phyloP scores from a whole-genome alignment of 1,140 invertebrate species.

The Drosophila ercepeae region DNA sequence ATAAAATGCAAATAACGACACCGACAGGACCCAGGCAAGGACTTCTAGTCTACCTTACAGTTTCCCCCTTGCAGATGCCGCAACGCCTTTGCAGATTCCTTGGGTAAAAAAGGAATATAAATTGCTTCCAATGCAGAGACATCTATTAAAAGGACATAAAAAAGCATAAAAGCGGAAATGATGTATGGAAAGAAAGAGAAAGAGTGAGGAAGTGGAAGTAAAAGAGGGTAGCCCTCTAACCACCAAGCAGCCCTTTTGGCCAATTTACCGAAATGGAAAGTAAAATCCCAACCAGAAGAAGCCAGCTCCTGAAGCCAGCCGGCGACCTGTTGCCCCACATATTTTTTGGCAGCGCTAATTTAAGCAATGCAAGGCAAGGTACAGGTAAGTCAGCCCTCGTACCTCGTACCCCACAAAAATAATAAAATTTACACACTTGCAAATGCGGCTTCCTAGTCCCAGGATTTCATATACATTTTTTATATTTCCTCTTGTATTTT shows the following conservation, averaged over 20 bases:
- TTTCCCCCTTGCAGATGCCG: constrained; percentile 10
- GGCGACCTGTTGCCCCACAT: constrained; percentile 78
- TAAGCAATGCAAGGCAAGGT: constrained; percentile 62
- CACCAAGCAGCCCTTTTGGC: constrained; percentile 3
- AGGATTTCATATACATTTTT: constrained; percentile 2
- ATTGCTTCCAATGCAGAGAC: constrained; percentile 75
- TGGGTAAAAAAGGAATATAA: constrained; percentile 56
- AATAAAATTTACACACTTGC: constrained; percentile 79
- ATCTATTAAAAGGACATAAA: constrained; percentile 80
- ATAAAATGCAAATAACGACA: constrained; percentile 76
- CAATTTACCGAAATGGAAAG: constrained; percentile 58
- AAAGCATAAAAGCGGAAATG: constrained; percentile 75
- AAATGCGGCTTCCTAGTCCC: constrained; percentile 44
- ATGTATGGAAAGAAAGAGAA: constrained; percentile 54
- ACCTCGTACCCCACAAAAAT: constrained; percentile 36
- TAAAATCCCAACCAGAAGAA: constrained; percentile 30
- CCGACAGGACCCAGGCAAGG: constrained; percentile 44
- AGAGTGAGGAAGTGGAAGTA: neutral
- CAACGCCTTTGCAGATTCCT: constrained; percentile 44
- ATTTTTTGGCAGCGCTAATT: constrained; percentile 64
- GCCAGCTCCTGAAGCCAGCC: constrained; percentile 1
- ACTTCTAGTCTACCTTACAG: constrained; percentile 21
- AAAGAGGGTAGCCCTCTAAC: neutral
- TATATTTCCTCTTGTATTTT: neutral
- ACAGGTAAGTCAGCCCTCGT: constrained; percentile 34